Conservation (phyloP, 2,113 vertebrate genomes). For the Ammodytes dubius region DNA sequence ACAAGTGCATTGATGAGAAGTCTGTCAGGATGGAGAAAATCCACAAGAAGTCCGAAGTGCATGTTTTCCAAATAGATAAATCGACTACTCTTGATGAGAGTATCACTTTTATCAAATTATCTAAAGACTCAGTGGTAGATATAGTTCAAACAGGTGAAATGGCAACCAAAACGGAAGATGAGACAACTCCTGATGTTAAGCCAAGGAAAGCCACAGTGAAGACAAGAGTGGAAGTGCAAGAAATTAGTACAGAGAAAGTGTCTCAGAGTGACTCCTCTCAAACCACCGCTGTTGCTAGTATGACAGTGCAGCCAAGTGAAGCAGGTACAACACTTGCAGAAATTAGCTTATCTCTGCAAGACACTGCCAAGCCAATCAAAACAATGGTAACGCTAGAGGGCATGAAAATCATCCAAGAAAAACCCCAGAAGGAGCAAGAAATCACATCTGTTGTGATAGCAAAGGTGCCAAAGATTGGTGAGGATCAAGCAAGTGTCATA, state of each 20-base stretch:
- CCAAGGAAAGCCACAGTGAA: background rate
- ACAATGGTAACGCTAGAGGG: slow-evolving; percentile 1
- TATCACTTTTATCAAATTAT: background rate
- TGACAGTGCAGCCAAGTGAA: background rate
- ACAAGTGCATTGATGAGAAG: background rate
- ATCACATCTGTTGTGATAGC: background rate
- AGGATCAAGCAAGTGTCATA: background rate
- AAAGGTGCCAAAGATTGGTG: background rate
- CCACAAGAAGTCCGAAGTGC: background rate
- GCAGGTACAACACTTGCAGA: background rate
- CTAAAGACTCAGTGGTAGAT: background rate
- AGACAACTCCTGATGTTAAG: background rate
- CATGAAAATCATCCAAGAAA: background rate
- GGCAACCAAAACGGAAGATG: background rate
- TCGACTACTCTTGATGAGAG: background rate
- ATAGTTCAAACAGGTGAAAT: background rate
- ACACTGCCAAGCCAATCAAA: background rate
- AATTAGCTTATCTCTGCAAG: background rate
- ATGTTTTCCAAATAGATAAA: slow-evolving; percentile 17
- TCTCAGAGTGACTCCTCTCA: background rate
- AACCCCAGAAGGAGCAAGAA: slow-evolving; percentile 4
- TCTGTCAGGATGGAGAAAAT: slow-evolving; percentile 12
- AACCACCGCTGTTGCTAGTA: background rate
- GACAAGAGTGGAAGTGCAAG: background rate
- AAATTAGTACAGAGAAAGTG: background rate